Evolutionary conservation across 2,888 invertebrate genomes (phyloP).

Genomic region (Xestia c-nigrum): DNA sequence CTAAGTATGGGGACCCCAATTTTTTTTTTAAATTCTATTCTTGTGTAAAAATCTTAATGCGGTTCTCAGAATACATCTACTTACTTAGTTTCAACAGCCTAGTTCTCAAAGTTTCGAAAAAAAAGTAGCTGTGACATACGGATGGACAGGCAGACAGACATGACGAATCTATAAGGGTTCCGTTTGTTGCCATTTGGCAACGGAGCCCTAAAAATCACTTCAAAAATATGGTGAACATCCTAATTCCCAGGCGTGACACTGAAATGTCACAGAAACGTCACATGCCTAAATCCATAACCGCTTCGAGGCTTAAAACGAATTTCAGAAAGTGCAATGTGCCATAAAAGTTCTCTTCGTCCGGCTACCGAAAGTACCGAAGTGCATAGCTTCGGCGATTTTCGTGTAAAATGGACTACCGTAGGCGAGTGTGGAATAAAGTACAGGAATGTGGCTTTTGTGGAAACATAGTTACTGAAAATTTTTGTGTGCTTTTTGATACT

Average conservation of each 20-base stretch:
- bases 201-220: too few species aligned
- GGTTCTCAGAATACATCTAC: too few species aligned
- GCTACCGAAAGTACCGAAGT: constrained; percentile 16
- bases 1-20: too few species aligned
- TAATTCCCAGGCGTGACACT: constrained; percentile 5
- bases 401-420: constrained; percentile 42
- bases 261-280: constrained; percentile 12
- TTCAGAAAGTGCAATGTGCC: constrained; percentile 55
- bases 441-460: constrained; percentile 32
- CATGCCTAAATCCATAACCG: constrained; percentile 1
- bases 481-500: background rate
- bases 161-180: too few species aligned
- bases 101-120: too few species aligned
- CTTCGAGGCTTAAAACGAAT: constrained; percentile 41
- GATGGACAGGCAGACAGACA: too few species aligned
- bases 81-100: too few species aligned
- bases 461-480: constrained; percentile 7
- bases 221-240: background rate
- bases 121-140: too few species aligned
- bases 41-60: too few species aligned
- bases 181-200: too few species aligned
- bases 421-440: constrained; percentile 30
- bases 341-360: constrained; percentile 54
- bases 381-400: constrained; percentile 49
- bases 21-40: too few species aligned